Percentiles rank a stretch among this genome's conserved stretches.
These are phyloP conservation scores for Burhinus oedicnemus DNA, from an alignment of 2,113 vertebrate species.

Conservation along the genomic window DNA sequence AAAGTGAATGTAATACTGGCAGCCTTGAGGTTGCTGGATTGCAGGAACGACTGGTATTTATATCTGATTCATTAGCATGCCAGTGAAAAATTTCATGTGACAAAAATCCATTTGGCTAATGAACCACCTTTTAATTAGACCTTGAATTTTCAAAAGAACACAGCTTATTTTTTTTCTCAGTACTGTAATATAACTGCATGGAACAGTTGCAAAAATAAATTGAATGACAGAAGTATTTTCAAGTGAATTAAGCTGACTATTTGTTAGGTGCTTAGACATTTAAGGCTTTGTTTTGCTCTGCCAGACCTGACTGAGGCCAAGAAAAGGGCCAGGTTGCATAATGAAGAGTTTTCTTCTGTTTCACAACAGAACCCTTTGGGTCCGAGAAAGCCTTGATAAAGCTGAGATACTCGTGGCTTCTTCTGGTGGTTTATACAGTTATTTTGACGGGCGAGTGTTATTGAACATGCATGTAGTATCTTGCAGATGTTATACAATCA, in stretches of 20 bases:
- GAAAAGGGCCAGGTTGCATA: neutral
- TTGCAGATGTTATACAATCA: neutral
- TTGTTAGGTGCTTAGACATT: neutral
- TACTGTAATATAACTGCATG: neutral
- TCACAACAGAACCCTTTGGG: neutral
- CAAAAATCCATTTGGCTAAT: conserved; percentile 39
- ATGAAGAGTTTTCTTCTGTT: neutral
- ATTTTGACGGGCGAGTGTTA: neutral
- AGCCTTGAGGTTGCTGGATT: neutral
- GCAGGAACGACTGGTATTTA: conserved; percentile 6
- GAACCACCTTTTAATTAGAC: conserved; percentile 27
- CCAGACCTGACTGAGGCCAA: neutral
- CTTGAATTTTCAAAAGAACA: conserved; percentile 24
- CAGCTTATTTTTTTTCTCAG: neutral
- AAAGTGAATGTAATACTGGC: neutral
- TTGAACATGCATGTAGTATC: neutral
- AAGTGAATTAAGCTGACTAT: conserved; percentile 4
- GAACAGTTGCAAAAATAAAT: neutral
- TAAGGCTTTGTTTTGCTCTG: conserved; percentile 10
- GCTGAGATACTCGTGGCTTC: neutral
- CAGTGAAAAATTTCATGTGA: conserved; percentile 26
- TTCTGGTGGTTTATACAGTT: neutral
- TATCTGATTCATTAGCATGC: conserved; percentile 13
- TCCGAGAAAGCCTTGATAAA: neutral
- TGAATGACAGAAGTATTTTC: conserved; percentile 28